phyloP scores from a whole-genome alignment of 2,113 vertebrate genomes.

The Serilophus lunatus region DNA sequence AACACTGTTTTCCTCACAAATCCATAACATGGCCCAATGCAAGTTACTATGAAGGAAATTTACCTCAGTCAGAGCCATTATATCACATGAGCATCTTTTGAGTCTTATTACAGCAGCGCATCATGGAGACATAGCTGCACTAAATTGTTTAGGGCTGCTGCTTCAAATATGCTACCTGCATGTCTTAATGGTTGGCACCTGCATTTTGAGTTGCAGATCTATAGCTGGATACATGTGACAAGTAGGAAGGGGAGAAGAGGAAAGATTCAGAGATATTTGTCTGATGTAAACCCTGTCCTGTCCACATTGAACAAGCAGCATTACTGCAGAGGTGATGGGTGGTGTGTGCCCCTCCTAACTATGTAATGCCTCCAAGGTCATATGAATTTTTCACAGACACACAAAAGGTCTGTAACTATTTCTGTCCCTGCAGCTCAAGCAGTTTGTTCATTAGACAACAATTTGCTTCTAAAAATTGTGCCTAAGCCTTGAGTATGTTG shows the following conservation, averaged over 20 bases:
- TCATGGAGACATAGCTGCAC: neutral
- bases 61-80: neutral
- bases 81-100: neutral
- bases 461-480: neutral
- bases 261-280: neutral
- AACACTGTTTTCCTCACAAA: neutral
- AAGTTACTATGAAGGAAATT: neutral
- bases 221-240: neutral
- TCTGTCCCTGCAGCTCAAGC: neutral
- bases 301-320: accelerated
- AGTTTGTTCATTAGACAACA: neutral
- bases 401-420: neutral
- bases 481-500: neutral
- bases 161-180: accelerated
- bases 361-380: neutral
- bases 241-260: neutral
- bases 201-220: neutral
- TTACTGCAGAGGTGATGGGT: neutral
- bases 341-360: neutral
- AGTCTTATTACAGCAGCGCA: neutral
- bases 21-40: neutral
- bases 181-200: neutral
- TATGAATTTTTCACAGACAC: accelerated
- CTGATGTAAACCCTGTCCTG: neutral
- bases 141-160: accelerated